phyloP scores from a whole-genome alignment of 2,888 invertebrate genomes.

The Mesorhabditis spiculigera region DNA sequence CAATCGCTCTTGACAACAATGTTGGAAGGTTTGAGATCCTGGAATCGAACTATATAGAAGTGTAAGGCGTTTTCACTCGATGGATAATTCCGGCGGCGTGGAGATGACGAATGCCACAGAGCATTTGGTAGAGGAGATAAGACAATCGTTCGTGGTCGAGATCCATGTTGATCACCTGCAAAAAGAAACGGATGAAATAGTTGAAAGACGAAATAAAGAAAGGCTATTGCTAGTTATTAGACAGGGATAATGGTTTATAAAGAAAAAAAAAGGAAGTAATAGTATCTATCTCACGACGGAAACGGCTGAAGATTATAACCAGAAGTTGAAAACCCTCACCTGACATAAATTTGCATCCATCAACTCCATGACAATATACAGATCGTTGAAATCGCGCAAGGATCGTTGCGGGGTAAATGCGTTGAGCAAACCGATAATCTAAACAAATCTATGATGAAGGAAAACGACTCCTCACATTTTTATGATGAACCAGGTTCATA shows the following conservation, averaged over 20 bases:
- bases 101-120: conserved; percentile 98
- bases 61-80: conserved; percentile 29
- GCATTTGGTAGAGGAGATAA: conserved; percentile 97
- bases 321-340: conserved; percentile 8
- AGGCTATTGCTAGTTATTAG: no score
- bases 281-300: no score
- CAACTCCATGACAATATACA: conserved; percentile 91
- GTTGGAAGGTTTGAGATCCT: conserved; percentile 99
- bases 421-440: conserved; percentile 89
- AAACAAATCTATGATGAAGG: conserved; percentile 15
- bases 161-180: conserved; percentile 92
- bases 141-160: conserved; percentile 99
- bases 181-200: conserved; percentile 6
- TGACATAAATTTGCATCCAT: conserved; percentile 99
- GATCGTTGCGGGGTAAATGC: conserved; percentile 97
- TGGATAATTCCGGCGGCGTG: conserved; percentile 81
- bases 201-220: conserved; percentile 24
- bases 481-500: conserved; percentile 99
- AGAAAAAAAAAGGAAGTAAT: no score
- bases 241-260: no score
- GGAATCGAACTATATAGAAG: conserved; percentile 34
- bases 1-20: conserved; percentile 99
- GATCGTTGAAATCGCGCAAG: conserved; percentile 97
- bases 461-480: conserved; percentile 78
- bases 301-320: no score